These are phyloP conservation scores for Acanthurus lineatus DNA, from an alignment of 2,797 vertebrate species.

Conservation along the genomic window DNA sequence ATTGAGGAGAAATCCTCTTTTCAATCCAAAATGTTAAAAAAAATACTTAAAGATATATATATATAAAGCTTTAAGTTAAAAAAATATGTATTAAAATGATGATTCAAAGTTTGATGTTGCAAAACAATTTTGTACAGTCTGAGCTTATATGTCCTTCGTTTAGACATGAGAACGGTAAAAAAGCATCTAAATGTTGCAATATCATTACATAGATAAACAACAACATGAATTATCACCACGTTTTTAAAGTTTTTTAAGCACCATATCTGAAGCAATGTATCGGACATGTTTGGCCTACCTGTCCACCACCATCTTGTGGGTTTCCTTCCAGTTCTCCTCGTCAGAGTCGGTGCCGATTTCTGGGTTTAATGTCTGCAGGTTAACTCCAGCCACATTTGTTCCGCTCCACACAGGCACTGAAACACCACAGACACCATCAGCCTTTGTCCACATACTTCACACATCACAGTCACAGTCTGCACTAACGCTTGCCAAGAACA, in stretches of 20 bases:
- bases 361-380: conserved; percentile 93
- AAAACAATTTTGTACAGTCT: too few species aligned
- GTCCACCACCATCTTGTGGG: conserved; percentile 94
- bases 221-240: too few species aligned
- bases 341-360: conserved; percentile 91
- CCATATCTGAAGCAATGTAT: too few species aligned
- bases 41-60: too few species aligned
- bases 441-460: neutral
- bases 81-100: neutral
- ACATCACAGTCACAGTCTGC: neutral
- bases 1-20: too few species aligned
- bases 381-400: conserved; percentile 94
- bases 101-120: neutral
- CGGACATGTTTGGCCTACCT: conserved; percentile 82
- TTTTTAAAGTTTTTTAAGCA: too few species aligned
- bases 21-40: too few species aligned
- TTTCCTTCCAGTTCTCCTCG: conserved; percentile 92
- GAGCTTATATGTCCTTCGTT: too few species aligned
- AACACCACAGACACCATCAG: conserved; percentile 3
- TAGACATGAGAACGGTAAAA: too few species aligned
- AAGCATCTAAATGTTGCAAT: too few species aligned
- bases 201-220: too few species aligned
- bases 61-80: too few species aligned
- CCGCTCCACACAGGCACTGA: conserved; percentile 97
- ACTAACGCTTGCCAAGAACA: neutral